Conservation (phyloP, 2,113 vertebrate genomes). For the Trinectes maculatus region DNA sequence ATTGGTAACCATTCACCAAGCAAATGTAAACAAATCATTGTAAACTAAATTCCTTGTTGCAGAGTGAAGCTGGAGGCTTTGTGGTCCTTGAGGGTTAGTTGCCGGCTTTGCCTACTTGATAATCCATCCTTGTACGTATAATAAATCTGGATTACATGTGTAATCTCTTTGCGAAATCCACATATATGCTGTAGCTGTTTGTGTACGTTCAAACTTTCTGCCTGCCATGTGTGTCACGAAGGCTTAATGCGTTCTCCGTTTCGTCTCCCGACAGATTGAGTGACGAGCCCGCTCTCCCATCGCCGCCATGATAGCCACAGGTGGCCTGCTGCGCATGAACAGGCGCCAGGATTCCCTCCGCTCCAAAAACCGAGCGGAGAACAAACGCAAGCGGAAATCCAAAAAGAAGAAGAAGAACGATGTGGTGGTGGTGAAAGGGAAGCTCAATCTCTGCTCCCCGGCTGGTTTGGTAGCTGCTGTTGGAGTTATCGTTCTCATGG, state of each 20-base stretch:
- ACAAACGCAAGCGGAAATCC: slow-evolving; percentile 90
- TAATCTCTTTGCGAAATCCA: slow-evolving; percentile 36
- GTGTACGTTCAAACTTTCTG: slow-evolving; percentile 1
- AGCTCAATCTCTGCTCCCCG: slow-evolving; percentile 93
- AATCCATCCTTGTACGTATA: slow-evolving; percentile 22
- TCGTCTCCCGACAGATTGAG: slow-evolving; percentile 72
- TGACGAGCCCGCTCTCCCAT: slow-evolving; percentile 69
- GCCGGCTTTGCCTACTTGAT: neutral
- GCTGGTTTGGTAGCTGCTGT: slow-evolving; percentile 91
- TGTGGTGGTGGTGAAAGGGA: slow-evolving; percentile 97
- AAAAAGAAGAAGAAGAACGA: slow-evolving; percentile 96
- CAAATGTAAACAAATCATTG: neutral
- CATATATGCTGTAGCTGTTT: neutral
- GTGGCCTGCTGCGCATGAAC: slow-evolving; percentile 97
- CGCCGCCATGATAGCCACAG: slow-evolving; percentile 95
- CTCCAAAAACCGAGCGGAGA: slow-evolving; percentile 87
- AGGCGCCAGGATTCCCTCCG: slow-evolving; percentile 94
- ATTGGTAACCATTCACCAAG: neutral
- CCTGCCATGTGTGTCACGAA: neutral
- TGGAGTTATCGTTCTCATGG: slow-evolving; percentile 89
- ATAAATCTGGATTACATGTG: slow-evolving; percentile 47
- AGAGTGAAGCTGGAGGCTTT: neutral
- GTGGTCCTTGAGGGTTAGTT: slow-evolving; percentile 1
- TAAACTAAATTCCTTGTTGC: neutral
- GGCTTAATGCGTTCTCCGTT: neutral